Base-by-base conservation (phyloP, 2,113 vertebrate genomes). In the Charina bottae region DNA sequence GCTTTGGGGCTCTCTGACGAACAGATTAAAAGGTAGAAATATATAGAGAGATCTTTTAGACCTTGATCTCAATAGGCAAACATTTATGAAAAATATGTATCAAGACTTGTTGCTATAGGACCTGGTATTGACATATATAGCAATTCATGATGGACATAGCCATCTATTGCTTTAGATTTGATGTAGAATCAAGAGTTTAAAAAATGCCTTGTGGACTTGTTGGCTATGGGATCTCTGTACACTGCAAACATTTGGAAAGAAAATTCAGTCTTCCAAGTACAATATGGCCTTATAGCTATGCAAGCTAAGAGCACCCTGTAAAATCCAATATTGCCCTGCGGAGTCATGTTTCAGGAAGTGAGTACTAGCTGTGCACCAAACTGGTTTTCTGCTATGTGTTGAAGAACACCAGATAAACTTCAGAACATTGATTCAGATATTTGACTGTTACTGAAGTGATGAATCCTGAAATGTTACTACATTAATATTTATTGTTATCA, bases 1-100 rank as follows among this genome's bases (percentile, higher is more conserved):
- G 98, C 98, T 78, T 97, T 99, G 91, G 96, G 94, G 4, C 96
- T 98, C 0, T 96, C 95, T 19, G 97, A 98, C 89, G 97, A 98
- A 87, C 94, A 56, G 88, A 95, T 72, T 10, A 98, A 97, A 94
- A 98, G 98, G 98, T 95, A 93, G 95, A 58, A 24, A 53, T 1
- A 49, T 24, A 17, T 60, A 6, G 64, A 62, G 85, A 84, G 28
- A 23, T 86, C 21, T 60, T 55, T 89, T 53, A 84, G 78, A 64
- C 4, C 6, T 42, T 78, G 64, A 89, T 83, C 42, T 54, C 58
- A 88, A 17, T 17, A 11, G 55, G 55, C 72, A 91, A 89, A 89
- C 0, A 9, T 54, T 68, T 54, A 64, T 24, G 2, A 33, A 85
- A 72, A 37, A 37, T 15, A 78, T 7, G 6, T 49, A 49, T 49